Percentiles rank a stretch among this genome's conserved stretches.
Evolutionary conservation across 2,888 invertebrate genomes (phyloP).

Genomic region (Bugula neritina): DNA sequence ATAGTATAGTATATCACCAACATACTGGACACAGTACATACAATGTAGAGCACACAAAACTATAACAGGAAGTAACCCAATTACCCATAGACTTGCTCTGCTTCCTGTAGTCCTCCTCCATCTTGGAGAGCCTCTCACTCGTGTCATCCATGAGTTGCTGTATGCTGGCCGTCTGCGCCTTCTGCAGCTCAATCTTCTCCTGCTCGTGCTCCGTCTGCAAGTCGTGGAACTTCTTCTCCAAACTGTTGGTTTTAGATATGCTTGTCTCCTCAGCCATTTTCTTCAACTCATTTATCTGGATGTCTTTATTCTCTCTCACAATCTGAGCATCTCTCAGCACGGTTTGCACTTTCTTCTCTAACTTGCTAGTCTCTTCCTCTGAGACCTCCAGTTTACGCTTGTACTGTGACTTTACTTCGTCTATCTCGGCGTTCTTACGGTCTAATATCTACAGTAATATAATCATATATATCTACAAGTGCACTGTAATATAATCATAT

Average conservation of each 20-base stretch:
- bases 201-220: constrained; percentile 46
- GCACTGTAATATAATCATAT: too few relatives aligned
- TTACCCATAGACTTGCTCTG: constrained; percentile 46
- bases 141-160: constrained; percentile 52
- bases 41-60: too few relatives aligned
- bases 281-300: constrained; percentile 44
- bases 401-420: constrained; percentile 49
- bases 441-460: constrained; percentile 42
- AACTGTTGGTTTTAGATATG: constrained; percentile 36
- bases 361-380: constrained; percentile 42
- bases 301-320: constrained; percentile 44
- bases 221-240: constrained; percentile 42
- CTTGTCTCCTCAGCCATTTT: constrained; percentile 42
- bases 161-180: constrained; percentile 49
- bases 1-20: too few relatives aligned
- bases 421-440: constrained; percentile 50
- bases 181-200: constrained; percentile 52
- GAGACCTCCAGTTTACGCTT: constrained; percentile 44
- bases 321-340: constrained; percentile 43
- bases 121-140: constrained; percentile 44
- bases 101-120: constrained; percentile 49
- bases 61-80: too few relatives aligned
- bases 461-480: too few relatives aligned
- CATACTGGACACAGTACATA: too few relatives aligned
- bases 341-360: constrained; percentile 47